These are phyloP conservation scores for Denticeps clupeoides DNA, from an alignment of 2,797 vertebrate species.

Conservation along the genomic window DNA sequence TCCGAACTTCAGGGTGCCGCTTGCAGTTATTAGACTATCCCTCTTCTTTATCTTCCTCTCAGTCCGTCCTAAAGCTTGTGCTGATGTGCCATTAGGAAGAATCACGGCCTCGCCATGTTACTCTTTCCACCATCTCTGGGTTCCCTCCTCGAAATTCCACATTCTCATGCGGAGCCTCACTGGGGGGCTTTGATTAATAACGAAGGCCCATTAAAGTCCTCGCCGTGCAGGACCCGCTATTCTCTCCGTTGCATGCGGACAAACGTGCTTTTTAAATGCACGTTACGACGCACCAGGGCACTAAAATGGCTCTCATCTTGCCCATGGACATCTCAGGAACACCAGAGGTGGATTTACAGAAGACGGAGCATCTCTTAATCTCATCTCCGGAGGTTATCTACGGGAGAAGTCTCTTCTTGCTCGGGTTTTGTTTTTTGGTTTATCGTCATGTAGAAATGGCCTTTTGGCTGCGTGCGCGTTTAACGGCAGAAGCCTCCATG, in stretches of 20 bases:
- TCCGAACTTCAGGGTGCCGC: slow-evolving; percentile 2
- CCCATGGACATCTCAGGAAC: too few relatives aligned
- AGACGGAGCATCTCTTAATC: too few relatives aligned
- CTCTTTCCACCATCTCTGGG: slow-evolving; percentile 37
- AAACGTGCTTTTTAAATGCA: too few relatives aligned
- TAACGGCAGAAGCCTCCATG: slow-evolving; percentile 18
- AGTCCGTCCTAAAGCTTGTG: slow-evolving; percentile 6
- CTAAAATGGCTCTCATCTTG: too few relatives aligned
- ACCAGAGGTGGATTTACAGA: too few relatives aligned
- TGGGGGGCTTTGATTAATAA: slow-evolving; percentile 12
- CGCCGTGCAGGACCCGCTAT: background rate
- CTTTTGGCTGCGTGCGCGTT: background rate
- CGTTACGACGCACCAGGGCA: too few relatives aligned
- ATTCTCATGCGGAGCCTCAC: slow-evolving; percentile 5
- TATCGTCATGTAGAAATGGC: too few relatives aligned
- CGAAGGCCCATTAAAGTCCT: slow-evolving; percentile 15
- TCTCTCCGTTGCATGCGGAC: too few relatives aligned
- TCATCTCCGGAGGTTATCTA: too few relatives aligned
- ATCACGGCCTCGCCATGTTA: slow-evolving; percentile 16
- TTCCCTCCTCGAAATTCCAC: slow-evolving; percentile 32
- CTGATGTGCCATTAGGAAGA: slow-evolving; percentile 17
- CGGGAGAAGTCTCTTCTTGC: too few relatives aligned
- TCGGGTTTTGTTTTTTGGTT: too few relatives aligned
- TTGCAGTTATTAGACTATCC: too few relatives aligned
- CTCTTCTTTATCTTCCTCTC: slow-evolving; percentile 10